Base-by-base conservation (phyloP, 2,797 vertebrate genomes). In the Podargus strigoides region DNA sequence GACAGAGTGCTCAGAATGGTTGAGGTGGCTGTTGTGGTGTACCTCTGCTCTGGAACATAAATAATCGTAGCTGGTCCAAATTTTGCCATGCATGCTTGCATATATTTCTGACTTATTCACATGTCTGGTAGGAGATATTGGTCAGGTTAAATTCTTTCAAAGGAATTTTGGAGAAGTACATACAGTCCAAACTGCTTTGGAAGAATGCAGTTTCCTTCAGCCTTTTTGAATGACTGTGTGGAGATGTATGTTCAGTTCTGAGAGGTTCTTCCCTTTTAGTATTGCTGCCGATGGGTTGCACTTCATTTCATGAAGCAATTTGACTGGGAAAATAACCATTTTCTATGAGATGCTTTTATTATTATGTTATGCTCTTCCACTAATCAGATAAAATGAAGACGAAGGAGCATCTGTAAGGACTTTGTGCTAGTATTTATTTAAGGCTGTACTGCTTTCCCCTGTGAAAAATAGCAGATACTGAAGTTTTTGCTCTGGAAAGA, bases 351-450 rank as follows among this genome's bases (percentile, higher is more conserved):
- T 73, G 24, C 30, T 82, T 89, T 89, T 93, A 83, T 87, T 92
- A 76, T 94, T 68, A 62, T 60, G 69, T 82, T 94, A 14, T 72
- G 58, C 58, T 91, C 23, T 90, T 70, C 46, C 10, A 28, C 67
- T 93, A 88, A 97, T 84, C 73, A 83, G 84, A 78, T 85, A 79
- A 72, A 66, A 76, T 72, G 27, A 91, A 85, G 69, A 78, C 73
- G 58, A 85, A 89, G 62, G 7, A 93, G 87, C 50, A 84, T 55
- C 79, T 81, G 16, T 69, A 69, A 75, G 46, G 82, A 68, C 32
- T 80, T 75, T 81, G 53, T 88, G 74, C 56, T 30, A 44, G 22
- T 83, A 41, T 94, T 91, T 93, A 75, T 93, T 86, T 81, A 76
- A 88, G 52, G 39, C 41, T 73, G 3, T 75, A 39, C 37, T 62